phyloP scores from a whole-genome alignment of 2,797 vertebrate species.

The Leptatherina wallacei region DNA sequence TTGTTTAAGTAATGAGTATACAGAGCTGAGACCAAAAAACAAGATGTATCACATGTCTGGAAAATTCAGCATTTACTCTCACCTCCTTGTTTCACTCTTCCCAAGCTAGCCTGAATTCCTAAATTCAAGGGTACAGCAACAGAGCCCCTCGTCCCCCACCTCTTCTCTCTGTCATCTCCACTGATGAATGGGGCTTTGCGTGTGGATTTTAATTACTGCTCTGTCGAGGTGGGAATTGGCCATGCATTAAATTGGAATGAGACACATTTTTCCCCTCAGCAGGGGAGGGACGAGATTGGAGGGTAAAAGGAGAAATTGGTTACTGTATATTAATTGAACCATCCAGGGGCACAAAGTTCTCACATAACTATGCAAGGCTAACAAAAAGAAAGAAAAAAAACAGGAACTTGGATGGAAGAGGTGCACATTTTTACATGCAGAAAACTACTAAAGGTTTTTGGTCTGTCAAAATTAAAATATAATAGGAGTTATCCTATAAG shows the following conservation, averaged over 20 bases:
- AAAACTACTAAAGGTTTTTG: neutral
- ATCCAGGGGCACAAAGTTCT: constrained; percentile 65
- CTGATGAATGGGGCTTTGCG: constrained; percentile 80
- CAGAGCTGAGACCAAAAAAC: constrained; percentile 19
- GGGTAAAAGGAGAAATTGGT: constrained; percentile 71
- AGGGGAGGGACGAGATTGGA: constrained; percentile 64
- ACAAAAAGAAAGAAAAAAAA: neutral
- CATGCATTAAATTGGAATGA: constrained; percentile 86
- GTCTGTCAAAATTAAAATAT: neutral
- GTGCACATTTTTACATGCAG: constrained; percentile 10
- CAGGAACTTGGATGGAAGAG: neutral
- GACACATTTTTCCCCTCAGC: constrained; percentile 81
- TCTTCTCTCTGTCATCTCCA: constrained; percentile 68
- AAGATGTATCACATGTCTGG: constrained; percentile 31
- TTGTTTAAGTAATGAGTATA: constrained; percentile 1
- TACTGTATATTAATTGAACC: constrained; percentile 80
- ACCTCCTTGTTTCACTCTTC: constrained; percentile 12
- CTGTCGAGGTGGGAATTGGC: constrained; percentile 80
- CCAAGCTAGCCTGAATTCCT: constrained; percentile 46
- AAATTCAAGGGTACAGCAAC: constrained; percentile 67
- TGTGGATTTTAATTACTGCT: constrained; percentile 85
- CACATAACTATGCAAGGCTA: constrained; percentile 37
- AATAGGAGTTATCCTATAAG: too few relatives aligned
- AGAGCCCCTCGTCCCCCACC: constrained; percentile 47
- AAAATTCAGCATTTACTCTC: constrained; percentile 41